These are phyloP conservation scores for Lymantria dispar DNA, from an alignment of 2,888 invertebrate genomes.

Conservation along the genomic window DNA sequence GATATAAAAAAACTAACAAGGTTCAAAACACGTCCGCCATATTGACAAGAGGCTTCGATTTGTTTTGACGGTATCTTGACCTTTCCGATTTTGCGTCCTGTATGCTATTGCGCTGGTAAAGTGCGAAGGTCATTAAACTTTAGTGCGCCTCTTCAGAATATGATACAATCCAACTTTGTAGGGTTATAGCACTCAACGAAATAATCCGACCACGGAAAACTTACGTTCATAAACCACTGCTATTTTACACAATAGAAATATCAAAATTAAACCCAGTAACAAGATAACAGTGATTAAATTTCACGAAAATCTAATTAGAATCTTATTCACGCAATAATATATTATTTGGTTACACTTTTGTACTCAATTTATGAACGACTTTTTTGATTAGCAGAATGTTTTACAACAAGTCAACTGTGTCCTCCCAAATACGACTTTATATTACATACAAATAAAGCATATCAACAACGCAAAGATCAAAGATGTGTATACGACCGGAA, in stretches of 20 bases:
- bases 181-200: constrained; percentile 46
- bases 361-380: constrained; percentile 16
- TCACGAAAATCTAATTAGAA: constrained; percentile 2
- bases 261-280: neutral
- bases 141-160: constrained; percentile 33
- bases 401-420: constrained; percentile 7
- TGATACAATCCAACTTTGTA: constrained; percentile 42
- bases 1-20: constrained; percentile 44
- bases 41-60: constrained; percentile 73
- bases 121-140: constrained; percentile 41
- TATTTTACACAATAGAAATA: neutral
- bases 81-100: constrained; percentile 75
- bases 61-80: constrained; percentile 80
- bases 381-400: constrained; percentile 3
- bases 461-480: constrained; percentile 16
- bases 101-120: constrained; percentile 59
- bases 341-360: constrained; percentile 9
- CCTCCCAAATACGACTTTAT: constrained; percentile 23
- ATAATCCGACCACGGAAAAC: constrained; percentile 27
- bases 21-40: constrained; percentile 70
- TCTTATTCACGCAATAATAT: constrained; percentile 2
- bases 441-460: neutral
- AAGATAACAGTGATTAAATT: neutral
- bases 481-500: constrained; percentile 43
- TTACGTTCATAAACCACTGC: constrained; percentile 9